Percentiles rank a stretch among this genome's conserved stretches.
phyloP scores from a whole-genome alignment of 2,113 vertebrate species.

The Oreochromis spilurus region DNA sequence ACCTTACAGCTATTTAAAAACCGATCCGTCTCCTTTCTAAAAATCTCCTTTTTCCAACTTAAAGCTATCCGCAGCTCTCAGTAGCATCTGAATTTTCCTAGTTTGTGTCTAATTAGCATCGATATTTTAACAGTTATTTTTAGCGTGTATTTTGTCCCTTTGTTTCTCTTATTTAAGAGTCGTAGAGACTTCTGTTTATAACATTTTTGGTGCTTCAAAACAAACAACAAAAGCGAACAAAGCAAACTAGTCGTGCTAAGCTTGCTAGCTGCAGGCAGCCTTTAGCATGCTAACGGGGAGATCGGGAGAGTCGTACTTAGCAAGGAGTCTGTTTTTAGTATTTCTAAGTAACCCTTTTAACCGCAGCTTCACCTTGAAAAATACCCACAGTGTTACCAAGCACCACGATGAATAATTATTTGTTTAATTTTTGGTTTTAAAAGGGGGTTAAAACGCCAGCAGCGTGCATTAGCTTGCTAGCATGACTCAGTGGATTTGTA shows the following conservation, averaged over 20 bases:
- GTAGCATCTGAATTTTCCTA: not conserved
- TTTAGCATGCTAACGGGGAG: conserved; percentile 27
- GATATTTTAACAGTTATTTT: not conserved
- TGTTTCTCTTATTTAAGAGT: not conserved
- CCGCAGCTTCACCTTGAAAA: fast-evolving
- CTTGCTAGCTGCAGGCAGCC: not conserved
- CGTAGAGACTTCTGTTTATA: not conserved
- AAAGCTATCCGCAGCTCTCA: not conserved
- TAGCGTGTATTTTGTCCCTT: not conserved
- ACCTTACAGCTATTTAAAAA: not conserved
- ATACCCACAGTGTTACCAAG: fast-evolving
- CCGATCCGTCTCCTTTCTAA: not conserved
- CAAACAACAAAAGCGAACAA: conserved; percentile 17
- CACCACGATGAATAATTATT: not conserved
- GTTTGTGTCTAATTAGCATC: not conserved
- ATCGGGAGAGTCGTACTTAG: not conserved
- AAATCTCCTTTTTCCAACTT: not conserved
- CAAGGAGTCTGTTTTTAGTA: not conserved
- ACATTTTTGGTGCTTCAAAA: not conserved
- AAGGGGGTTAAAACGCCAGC: not conserved
- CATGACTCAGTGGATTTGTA: conserved; percentile 78
- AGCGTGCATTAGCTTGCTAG: conserved; percentile 62
- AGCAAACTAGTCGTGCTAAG: not conserved
- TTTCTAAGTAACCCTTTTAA: not conserved
- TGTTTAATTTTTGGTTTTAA: not conserved